These are phyloP conservation scores for Shargacucullia verbasci DNA, from an alignment of 2,888 invertebrate genomes.

Conservation along the genomic window DNA sequence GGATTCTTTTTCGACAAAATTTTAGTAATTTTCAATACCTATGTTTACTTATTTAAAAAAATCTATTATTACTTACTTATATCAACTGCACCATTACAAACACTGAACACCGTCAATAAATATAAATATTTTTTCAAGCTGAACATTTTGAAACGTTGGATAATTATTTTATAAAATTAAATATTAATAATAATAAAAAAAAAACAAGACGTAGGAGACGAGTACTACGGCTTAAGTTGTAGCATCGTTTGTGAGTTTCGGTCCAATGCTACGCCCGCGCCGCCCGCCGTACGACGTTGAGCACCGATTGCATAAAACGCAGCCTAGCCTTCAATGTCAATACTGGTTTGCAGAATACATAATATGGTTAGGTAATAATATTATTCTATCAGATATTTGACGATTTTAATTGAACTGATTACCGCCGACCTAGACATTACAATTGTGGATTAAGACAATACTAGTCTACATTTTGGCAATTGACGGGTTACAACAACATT, in stretches of 20 bases:
- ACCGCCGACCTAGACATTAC: too few relatives aligned
- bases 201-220: conserved; percentile 38
- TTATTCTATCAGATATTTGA: conserved; percentile 18
- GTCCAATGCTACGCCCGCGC: conserved; percentile 41
- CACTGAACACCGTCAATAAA: conserved; percentile 58
- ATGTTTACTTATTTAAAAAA: background rate
- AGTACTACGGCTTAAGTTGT: conserved; percentile 50
- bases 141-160: conserved; percentile 35
- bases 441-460: too few relatives aligned
- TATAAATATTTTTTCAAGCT: conserved; percentile 47
- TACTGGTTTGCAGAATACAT: conserved; percentile 68
- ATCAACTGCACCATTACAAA: conserved; percentile 67
- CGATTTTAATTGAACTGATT: conserved; percentile 2
- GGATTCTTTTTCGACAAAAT: too few relatives aligned
- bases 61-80: conserved; percentile 69
- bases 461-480: too few relatives aligned
- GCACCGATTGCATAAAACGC: conserved; percentile 71
- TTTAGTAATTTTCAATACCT: too few relatives aligned
- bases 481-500: too few relatives aligned
- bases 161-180: conserved; percentile 2
- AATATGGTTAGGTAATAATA: conserved; percentile 51
- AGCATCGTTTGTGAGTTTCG: conserved; percentile 57
- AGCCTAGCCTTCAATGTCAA: conserved; percentile 72
- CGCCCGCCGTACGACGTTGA: conserved; percentile 22
- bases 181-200: conserved; percentile 6